A percentile compares a stretch with the other conserved stretches of the same genome.
These are phyloP conservation scores for Macrosteles quadrilineatus DNA, from an alignment of 1,140 invertebrate genomes.

Conservation along the genomic window DNA sequence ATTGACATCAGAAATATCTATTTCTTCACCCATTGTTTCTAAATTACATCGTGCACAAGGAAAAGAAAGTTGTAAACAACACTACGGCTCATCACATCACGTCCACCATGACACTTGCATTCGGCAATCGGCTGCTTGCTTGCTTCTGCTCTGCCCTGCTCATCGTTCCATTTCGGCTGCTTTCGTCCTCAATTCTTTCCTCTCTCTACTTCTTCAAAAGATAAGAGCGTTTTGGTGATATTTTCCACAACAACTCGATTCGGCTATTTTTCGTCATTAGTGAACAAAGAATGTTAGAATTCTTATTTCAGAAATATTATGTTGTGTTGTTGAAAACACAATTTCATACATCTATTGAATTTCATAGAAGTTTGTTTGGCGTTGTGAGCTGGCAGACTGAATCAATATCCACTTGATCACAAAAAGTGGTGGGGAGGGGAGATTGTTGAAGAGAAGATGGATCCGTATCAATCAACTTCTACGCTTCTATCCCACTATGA, in stretches of 20 bases:
- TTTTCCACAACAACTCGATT: too few species aligned
- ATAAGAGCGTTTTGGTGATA: too few species aligned
- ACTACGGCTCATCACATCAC: neutral
- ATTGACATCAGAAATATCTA: slow-evolving; percentile 47
- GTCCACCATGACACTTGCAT: slow-evolving; percentile 19
- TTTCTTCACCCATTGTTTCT: slow-evolving; percentile 48
- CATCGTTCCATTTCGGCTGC: neutral
- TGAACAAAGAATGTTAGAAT: too few species aligned
- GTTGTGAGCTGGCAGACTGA: neutral
- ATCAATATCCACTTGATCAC: slow-evolving; percentile 8
- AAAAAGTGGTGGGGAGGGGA: slow-evolving; percentile 1
- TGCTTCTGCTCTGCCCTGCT: neutral
- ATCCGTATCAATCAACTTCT: too few species aligned
- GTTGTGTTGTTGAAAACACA: too few species aligned
- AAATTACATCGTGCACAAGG: neutral
- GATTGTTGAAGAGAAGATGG: neutral
- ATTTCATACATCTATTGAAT: too few species aligned
- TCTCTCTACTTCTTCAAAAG: neutral
- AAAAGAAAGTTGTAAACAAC: slow-evolving; percentile 6
- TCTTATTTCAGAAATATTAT: too few species aligned
- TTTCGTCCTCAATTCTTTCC: neutral
- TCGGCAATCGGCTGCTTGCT: too few species aligned
- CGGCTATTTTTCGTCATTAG: too few species aligned
- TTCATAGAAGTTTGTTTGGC: neutral
- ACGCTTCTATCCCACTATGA: too few species aligned